These are phyloP conservation scores for Thunnus thynnus DNA, from an alignment of 2,113 vertebrate genomes.

Conservation along the genomic window DNA sequence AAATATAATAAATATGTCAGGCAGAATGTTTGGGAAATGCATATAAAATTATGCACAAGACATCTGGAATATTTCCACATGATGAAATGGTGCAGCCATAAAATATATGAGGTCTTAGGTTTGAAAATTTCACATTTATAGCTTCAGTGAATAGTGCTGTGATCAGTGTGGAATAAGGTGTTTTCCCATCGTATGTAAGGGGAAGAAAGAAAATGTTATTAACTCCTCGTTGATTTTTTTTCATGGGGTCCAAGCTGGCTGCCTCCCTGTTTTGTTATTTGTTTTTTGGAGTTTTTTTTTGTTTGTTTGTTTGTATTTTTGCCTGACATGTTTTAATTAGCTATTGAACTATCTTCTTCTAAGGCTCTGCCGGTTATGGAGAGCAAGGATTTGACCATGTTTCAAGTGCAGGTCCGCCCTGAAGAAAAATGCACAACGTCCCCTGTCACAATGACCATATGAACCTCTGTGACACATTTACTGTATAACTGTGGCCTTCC, in stretches of 20 bases:
- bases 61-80: too few relatives aligned
- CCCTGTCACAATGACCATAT: neutral
- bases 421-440: constrained; percentile 3
- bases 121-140: too few relatives aligned
- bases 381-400: neutral
- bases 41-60: too few relatives aligned
- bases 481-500: neutral
- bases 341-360: neutral
- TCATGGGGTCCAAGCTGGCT: neutral
- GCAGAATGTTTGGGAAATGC: too few relatives aligned
- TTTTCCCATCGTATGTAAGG: too few relatives aligned
- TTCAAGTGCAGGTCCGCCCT: neutral
- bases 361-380: neutral
- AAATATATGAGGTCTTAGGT: too few relatives aligned
- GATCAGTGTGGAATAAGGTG: too few relatives aligned
- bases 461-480: neutral
- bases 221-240: neutral
- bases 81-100: too few relatives aligned
- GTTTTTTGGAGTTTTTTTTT: neutral
- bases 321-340: neutral
- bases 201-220: too few relatives aligned
- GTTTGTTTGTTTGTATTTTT: too few relatives aligned
- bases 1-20: too few relatives aligned
- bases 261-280: constrained; percentile 13
- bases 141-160: too few relatives aligned